These are phyloP conservation scores for Micropoecilia bifurca DNA, from an alignment of 2,797 vertebrate genomes.

Conservation along the genomic window DNA sequence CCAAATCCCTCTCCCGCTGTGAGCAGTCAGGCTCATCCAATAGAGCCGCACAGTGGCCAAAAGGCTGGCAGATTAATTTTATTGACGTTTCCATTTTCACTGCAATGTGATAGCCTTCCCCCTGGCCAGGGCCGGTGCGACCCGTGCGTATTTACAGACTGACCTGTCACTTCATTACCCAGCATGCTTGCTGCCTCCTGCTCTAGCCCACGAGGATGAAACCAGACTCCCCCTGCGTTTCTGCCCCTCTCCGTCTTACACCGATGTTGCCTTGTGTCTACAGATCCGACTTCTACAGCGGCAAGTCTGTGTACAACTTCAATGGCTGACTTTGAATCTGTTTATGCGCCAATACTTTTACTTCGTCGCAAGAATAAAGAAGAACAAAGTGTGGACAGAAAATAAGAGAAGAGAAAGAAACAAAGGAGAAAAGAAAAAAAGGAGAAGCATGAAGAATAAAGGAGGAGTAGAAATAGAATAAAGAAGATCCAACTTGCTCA, in stretches of 20 bases:
- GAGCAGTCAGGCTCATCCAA: constrained; percentile 78
- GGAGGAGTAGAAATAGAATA: constrained; percentile 69
- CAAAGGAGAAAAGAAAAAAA: constrained; percentile 11
- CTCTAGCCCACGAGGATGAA: constrained; percentile 75
- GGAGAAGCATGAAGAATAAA: constrained; percentile 44
- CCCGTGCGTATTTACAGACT: constrained; percentile 96
- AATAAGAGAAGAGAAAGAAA: constrained; percentile 43
- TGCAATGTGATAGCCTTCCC: constrained; percentile 94
- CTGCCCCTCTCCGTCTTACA: constrained; percentile 59
- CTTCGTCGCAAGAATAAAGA: constrained; percentile 26
- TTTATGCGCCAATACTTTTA: constrained; percentile 9
- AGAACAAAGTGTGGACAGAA: constrained; percentile 49
- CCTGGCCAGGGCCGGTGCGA: constrained; percentile 89
- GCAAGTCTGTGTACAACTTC: constrained; percentile 18
- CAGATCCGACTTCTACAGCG: constrained; percentile 32
- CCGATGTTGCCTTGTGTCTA: constrained; percentile 44
- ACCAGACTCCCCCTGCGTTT: constrained; percentile 76
- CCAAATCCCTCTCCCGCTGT: constrained; percentile 79
- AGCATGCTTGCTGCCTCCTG: constrained; percentile 87
- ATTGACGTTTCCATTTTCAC: constrained; percentile 99
- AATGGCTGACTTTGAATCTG: constrained; percentile 18
- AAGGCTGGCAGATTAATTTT: constrained; percentile 98
- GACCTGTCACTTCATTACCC: constrained; percentile 99
- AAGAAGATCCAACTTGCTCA: constrained; percentile 81
- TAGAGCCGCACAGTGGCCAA: constrained; percentile 88